Conservation (phyloP, 92 coral and sea anemone species). For the Porites divaricata region DNA sequence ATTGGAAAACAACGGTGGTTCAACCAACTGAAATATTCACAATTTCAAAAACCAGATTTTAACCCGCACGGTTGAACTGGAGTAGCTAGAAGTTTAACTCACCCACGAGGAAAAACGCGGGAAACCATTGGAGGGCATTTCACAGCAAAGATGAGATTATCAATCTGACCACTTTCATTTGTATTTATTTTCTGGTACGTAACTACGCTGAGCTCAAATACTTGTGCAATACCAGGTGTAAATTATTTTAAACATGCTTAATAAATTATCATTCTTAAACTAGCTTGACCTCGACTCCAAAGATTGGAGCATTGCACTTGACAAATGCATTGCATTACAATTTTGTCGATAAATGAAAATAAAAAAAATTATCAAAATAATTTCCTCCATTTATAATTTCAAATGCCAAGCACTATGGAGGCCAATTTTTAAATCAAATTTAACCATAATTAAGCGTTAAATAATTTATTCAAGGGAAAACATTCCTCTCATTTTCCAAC, state of each 20-base stretch:
- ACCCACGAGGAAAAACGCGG: background rate
- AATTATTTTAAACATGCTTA: slow-evolving; percentile 1
- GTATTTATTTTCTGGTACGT: slow-evolving; percentile 4
- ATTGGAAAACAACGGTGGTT: too few relatives aligned
- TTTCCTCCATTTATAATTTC: slow-evolving; percentile 16
- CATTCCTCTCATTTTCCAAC: background rate
- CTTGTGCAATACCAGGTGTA: background rate
- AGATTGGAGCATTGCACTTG: slow-evolving; percentile 11
- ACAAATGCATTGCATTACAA: slow-evolving; percentile 10
- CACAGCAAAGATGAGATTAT: background rate
- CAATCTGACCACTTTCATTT: background rate
- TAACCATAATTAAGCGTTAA: background rate
- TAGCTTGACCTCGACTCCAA: background rate
- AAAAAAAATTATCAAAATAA: slow-evolving; percentile 45
- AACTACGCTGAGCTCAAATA: background rate
- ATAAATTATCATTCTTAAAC: background rate
- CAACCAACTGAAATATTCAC: too few relatives aligned
- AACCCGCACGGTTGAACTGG: too few relatives aligned
- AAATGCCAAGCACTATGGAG: slow-evolving; percentile 24
- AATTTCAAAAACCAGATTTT: too few relatives aligned
- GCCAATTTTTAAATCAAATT: background rate
- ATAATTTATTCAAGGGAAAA: background rate
- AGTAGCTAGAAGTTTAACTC: background rate
- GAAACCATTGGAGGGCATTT: background rate
- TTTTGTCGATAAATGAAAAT: slow-evolving; percentile 29